A percentile compares a stretch with the other conserved stretches of the same genome.
Evolutionary conservation across 2,113 vertebrate species (phyloP).

Genomic region (Delphinapterus leucas): DNA sequence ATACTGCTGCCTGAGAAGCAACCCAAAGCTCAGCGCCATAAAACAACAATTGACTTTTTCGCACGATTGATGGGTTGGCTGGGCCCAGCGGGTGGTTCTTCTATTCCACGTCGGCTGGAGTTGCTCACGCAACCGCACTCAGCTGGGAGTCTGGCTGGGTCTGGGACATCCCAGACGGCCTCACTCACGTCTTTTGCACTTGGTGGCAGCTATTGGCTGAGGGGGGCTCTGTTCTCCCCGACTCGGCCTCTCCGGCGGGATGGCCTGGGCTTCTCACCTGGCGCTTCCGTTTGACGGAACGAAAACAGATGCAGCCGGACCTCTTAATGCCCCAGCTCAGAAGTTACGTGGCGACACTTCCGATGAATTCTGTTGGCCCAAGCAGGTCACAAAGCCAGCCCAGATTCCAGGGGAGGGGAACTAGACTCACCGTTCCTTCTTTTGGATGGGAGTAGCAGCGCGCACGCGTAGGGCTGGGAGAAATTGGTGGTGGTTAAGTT

Average conservation of each 20-base stretch:
- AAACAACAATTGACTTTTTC: neutral
- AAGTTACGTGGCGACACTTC: neutral
- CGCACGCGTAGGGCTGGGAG: neutral
- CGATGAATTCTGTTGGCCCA: neutral
- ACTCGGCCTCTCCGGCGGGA: neutral
- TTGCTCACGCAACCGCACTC: neutral
- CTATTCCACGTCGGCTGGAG: neutral
- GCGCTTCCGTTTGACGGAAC: neutral
- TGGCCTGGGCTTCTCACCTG: neutral
- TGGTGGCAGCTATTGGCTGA: neutral
- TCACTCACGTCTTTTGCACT: neutral
- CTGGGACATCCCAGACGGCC: neutral
- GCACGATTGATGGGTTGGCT: neutral
- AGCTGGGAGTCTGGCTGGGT: neutral
- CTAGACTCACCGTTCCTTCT: neutral
- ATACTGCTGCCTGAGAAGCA: neutral
- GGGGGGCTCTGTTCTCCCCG: neutral
- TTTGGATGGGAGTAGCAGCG: neutral
- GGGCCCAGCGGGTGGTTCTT: conserved; percentile 1
- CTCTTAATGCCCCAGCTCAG: neutral
- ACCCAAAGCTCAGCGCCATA: neutral
- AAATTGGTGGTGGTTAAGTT: neutral
- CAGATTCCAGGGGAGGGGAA: neutral
- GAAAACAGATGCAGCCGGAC: neutral
- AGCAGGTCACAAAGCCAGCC: neutral